A percentile compares a stretch with the other conserved stretches of the same genome.
Evolutionary conservation across 2,888 invertebrate genomes (phyloP).

Genomic region (Drosophila mimetica): DNA sequence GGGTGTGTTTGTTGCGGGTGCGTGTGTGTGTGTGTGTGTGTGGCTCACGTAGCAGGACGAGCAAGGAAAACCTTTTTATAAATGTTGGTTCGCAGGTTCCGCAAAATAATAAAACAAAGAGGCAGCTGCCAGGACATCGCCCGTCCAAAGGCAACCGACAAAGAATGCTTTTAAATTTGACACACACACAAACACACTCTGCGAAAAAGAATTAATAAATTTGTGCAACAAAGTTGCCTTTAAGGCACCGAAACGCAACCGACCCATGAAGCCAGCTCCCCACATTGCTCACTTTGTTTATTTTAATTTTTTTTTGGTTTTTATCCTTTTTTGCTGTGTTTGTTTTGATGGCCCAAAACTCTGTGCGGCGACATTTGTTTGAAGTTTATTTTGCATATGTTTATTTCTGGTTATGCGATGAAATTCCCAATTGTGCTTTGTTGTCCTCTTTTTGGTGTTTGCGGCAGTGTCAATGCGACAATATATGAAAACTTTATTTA

Average conservation of each 20-base stretch:
- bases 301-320: slow-evolving; percentile 26
- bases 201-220: slow-evolving; percentile 44
- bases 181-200: slow-evolving; percentile 23
- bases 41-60: slow-evolving; percentile 64
- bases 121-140: slow-evolving; percentile 49
- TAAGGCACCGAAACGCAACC: slow-evolving; percentile 36
- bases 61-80: slow-evolving; percentile 78
- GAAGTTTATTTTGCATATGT: slow-evolving; percentile 47
- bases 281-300: slow-evolving; percentile 37
- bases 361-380: slow-evolving; percentile 43
- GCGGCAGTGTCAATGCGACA: slow-evolving; percentile 21
- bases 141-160: slow-evolving; percentile 33
- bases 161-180: slow-evolving; percentile 51
- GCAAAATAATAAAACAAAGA: slow-evolving; percentile 72
- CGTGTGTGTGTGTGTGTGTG: slow-evolving; percentile 28
- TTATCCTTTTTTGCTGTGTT: slow-evolving; percentile 2
- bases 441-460: slow-evolving; percentile 4
- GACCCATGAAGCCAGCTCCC: slow-evolving; percentile 30
- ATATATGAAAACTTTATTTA: not conserved
- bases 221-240: slow-evolving; percentile 46
- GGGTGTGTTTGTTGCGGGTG: slow-evolving; percentile 17
- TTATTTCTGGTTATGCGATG: slow-evolving; percentile 31
- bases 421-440: slow-evolving; percentile 19
- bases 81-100: slow-evolving; percentile 68
- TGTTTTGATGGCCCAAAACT: slow-evolving; percentile 21